phyloP scores from a whole-genome alignment of 2,113 vertebrate genomes.

The Syrrhaptes paradoxus region DNA sequence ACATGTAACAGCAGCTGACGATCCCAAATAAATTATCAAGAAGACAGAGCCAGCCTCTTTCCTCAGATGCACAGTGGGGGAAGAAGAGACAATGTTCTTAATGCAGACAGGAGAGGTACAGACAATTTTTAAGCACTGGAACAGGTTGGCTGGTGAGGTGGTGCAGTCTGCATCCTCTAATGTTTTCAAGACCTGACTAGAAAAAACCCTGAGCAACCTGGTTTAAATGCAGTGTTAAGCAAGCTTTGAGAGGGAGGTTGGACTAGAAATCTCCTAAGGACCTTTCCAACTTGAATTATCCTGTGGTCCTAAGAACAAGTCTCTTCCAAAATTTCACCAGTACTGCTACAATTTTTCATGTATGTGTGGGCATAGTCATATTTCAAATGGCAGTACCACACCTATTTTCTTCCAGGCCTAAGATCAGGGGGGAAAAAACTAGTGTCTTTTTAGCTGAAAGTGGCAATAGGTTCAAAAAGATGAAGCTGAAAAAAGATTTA shows the following conservation, averaged over 20 bases:
- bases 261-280: not conserved
- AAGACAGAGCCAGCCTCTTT: not conserved
- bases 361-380: not conserved
- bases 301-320: not conserved
- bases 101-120: not conserved
- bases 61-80: not conserved
- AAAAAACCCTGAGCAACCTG: not conserved
- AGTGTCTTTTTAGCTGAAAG: not conserved
- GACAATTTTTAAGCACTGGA: not conserved
- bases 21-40: not conserved
- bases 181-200: not conserved
- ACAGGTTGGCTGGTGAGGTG: not conserved
- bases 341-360: not conserved
- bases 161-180: not conserved
- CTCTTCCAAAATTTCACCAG: not conserved
- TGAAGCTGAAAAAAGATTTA: not conserved
- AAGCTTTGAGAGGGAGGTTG: not conserved
- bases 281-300: not conserved
- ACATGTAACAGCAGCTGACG: not conserved
- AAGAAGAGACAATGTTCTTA: not conserved
- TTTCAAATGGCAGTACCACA: not conserved
- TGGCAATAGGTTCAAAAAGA: not conserved
- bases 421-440: not conserved
- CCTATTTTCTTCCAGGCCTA: not conserved
- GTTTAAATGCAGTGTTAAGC: not conserved